These are phyloP conservation scores for Choristoneura fumiferana DNA, from an alignment of 1,140 invertebrate genomes.

Conservation along the genomic window DNA sequence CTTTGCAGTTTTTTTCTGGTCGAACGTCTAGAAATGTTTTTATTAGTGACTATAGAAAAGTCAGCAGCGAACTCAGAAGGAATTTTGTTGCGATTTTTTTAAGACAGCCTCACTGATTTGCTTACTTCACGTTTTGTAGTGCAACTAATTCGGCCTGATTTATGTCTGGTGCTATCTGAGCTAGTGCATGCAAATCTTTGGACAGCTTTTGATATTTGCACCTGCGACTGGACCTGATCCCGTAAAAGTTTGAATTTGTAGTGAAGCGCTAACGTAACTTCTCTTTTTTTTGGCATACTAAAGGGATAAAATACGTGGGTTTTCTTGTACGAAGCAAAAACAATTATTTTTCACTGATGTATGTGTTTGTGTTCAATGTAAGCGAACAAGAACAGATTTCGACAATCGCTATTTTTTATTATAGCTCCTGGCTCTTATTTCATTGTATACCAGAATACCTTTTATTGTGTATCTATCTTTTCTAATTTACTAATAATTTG, in stretches of 20 bases:
- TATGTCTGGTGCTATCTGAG: neutral
- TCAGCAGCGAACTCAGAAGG: neutral
- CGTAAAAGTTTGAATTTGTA: neutral
- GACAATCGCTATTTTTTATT: no score
- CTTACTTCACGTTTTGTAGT: neutral
- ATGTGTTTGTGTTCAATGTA: no score
- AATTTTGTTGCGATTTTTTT: no score
- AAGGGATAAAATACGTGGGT: no score
- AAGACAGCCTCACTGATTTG: neutral
- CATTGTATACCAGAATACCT: neutral
- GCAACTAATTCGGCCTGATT: neutral
- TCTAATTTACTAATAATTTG: conserved; percentile 12
- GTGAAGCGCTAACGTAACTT: no score
- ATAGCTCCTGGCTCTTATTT: no score
- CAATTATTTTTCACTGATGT: no score
- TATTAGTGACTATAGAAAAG: no score
- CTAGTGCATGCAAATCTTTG: no score
- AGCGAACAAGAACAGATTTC: no score
- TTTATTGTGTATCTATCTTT: neutral
- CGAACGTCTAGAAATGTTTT: neutral
- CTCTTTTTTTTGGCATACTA: no score
- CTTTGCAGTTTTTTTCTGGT: neutral
- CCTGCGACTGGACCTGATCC: neutral
- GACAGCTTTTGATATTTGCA: neutral
- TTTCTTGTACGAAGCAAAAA: no score